Percentiles rank a stretch among this genome's conserved stretches.
Evolutionary conservation across 2,797 vertebrate species (phyloP).

Genomic region (Antennarius maculatus): DNA sequence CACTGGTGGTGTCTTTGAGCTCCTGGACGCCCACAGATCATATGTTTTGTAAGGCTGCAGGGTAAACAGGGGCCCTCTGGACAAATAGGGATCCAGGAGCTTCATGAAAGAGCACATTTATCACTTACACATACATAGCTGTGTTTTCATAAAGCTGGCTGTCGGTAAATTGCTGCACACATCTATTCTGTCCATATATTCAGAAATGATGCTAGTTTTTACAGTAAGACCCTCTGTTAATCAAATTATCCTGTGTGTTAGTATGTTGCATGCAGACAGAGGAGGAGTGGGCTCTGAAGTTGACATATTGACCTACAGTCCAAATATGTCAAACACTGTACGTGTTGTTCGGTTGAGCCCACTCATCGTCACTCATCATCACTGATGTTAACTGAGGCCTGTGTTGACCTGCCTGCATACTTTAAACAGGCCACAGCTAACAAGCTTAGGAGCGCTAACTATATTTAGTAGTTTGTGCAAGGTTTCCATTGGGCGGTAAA

Average conservation of each 20-base stretch:
- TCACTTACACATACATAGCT: constrained; percentile 22
- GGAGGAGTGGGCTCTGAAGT: not conserved
- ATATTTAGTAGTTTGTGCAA: not conserved
- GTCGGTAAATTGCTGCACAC: constrained; percentile 21
- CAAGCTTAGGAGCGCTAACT: not conserved
- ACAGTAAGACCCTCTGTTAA: constrained; percentile 9
- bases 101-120: constrained; percentile 45
- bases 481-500: too few relatives aligned
- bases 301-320: constrained; percentile 50
- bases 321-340: not conserved
- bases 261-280: not conserved
- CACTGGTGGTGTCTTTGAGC: constrained; percentile 10
- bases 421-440: constrained; percentile 1
- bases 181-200: not conserved
- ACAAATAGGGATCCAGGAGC: constrained; percentile 19
- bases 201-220: constrained; percentile 3
- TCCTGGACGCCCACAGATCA: constrained; percentile 24
- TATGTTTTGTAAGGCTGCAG: constrained; percentile 11
- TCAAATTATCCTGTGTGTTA: constrained; percentile 50
- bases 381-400: not conserved
- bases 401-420: not conserved
- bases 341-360: not conserved
- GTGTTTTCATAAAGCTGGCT: constrained; percentile 22
- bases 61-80: not conserved
- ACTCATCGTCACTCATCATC: not conserved